Evolutionary conservation across 2,888 invertebrate species (phyloP).

Genomic region (Protophormia terraenovae): DNA sequence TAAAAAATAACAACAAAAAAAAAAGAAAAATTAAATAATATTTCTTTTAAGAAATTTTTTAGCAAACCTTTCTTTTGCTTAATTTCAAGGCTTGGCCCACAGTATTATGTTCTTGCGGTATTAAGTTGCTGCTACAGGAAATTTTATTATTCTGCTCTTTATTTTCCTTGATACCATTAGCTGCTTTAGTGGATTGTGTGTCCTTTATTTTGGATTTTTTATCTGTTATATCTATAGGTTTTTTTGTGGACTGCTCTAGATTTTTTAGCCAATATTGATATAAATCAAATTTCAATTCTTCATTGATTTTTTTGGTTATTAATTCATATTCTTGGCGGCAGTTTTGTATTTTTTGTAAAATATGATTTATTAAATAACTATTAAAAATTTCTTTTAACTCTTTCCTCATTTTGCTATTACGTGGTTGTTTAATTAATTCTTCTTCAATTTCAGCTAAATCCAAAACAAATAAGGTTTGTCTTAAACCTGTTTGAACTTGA

Average conservation of each 20-base stretch:
- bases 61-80: constrained; percentile 70
- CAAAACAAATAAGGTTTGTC: constrained; percentile 72
- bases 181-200: not conserved
- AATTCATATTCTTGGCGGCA: constrained; percentile 57
- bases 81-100: constrained; percentile 68
- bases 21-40: not conserved
- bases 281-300: constrained; percentile 67
- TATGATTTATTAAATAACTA: not conserved
- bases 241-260: not conserved
- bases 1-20: not conserved
- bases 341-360: constrained; percentile 41
- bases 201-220: not conserved
- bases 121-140: not conserved
- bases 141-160: not conserved
- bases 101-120: not conserved
- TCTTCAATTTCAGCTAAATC: constrained; percentile 71
- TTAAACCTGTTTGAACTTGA: constrained; percentile 70
- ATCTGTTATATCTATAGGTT: not conserved
- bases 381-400: not conserved
- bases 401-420: not conserved
- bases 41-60: not conserved
- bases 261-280: constrained; percentile 66
- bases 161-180: not conserved
- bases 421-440: constrained; percentile 13
- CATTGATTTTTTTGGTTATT: constrained; percentile 41